Evolutionary conservation across 2,113 vertebrate genomes (phyloP).

Genomic region (Nannospalax galili): DNA sequence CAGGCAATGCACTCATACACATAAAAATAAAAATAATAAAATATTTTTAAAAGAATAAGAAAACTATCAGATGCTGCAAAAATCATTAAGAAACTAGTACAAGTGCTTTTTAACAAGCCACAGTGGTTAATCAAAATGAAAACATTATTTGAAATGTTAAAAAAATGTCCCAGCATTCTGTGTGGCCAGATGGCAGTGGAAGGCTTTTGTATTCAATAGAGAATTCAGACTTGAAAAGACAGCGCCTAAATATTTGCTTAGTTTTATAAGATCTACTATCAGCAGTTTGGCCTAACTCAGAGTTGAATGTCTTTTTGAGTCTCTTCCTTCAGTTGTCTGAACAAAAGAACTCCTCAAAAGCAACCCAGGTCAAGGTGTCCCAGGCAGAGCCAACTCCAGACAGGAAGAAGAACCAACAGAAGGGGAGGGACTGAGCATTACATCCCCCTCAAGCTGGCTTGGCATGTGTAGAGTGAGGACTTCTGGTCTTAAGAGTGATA

Average conservation of each 20-base stretch:
- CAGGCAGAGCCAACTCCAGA: neutral
- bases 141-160: neutral
- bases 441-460: fast-evolving
- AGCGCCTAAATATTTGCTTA: neutral
- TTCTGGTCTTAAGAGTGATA: neutral
- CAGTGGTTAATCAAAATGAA: constrained; percentile 22
- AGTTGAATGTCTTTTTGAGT: neutral
- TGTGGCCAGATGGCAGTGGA: neutral
- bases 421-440: neutral
- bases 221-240: neutral
- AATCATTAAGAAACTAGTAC: neutral
- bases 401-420: neutral
- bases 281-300: neutral
- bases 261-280: neutral
- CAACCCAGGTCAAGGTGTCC: neutral
- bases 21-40: too few relatives aligned
- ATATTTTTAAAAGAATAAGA: neutral
- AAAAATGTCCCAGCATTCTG: neutral
- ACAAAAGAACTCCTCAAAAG: neutral
- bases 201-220: neutral
- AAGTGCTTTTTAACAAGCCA: neutral
- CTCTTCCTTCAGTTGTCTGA: neutral
- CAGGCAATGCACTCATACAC: too few relatives aligned
- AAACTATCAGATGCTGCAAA: neutral
- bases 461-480: fast-evolving